A percentile compares a stretch with the other conserved stretches of the same genome.
Conservation (phyloP, 2,888 invertebrate species). For the Argyresthia goedartella region DNA sequence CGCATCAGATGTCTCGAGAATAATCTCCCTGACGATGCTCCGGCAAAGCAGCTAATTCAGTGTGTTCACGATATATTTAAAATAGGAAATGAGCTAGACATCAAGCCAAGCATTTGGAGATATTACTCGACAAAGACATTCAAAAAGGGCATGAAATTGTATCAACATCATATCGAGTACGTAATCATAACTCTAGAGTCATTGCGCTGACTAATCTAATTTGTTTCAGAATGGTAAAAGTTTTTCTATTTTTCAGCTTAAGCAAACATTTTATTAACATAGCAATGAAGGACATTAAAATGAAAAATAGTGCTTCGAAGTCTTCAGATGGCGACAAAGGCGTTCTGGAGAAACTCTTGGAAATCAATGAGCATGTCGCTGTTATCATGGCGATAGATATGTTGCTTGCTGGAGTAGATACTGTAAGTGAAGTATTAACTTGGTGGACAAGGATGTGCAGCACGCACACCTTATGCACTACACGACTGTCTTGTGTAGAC, state of each 20-base stretch:
- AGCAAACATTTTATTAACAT: slow-evolving; percentile 25
- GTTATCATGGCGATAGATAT: slow-evolving; percentile 76
- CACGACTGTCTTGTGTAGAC: no score
- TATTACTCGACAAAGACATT: slow-evolving; percentile 31
- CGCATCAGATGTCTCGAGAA: slow-evolving; percentile 42
- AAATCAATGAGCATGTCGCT: slow-evolving; percentile 70
- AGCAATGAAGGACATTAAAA: slow-evolving; percentile 25
- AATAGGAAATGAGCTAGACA: slow-evolving; percentile 30
- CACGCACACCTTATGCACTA: no score
- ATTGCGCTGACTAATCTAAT: no score
- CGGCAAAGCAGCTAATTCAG: slow-evolving; percentile 35
- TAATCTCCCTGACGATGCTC: slow-evolving; percentile 37
- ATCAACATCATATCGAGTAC: slow-evolving; percentile 39
- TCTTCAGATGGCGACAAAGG: slow-evolving; percentile 49
- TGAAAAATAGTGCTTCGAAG: slow-evolving; percentile 4
- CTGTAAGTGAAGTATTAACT: slow-evolving; percentile 46
- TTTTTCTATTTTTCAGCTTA: slow-evolving; percentile 17
- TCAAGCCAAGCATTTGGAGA: slow-evolving; percentile 38
- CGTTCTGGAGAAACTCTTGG: slow-evolving; percentile 72
- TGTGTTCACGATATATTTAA: slow-evolving; percentile 35
- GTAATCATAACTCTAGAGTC: no score
- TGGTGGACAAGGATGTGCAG: no score
- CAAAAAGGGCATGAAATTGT: slow-evolving; percentile 37
- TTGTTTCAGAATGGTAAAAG: not conserved
- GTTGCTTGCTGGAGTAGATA: slow-evolving; percentile 77